A percentile compares a stretch with the other conserved stretches of the same genome.
Conservation (phyloP, 2,797 vertebrate species). For the Apogon talboti region DNA sequence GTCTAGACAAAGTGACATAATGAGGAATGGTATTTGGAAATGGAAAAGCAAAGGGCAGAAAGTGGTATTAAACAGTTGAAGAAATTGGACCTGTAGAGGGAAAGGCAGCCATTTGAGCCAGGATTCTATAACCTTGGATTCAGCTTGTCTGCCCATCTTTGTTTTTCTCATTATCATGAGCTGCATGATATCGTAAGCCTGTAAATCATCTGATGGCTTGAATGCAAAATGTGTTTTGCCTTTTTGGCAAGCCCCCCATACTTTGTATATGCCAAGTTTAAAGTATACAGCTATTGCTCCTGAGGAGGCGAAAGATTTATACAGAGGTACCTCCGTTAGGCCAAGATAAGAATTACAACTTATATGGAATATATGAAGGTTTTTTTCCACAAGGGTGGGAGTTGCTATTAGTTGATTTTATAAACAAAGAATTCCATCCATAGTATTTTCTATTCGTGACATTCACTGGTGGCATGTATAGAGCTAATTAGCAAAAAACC, state of each 20-base stretch:
- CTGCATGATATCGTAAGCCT: constrained; percentile 46
- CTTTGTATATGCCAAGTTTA: constrained; percentile 37
- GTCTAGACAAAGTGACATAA: constrained; percentile 58
- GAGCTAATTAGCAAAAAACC: constrained; percentile 54
- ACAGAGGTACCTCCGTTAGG: constrained; percentile 23
- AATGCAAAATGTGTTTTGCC: constrained; percentile 56
- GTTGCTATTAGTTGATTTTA: constrained; percentile 45
- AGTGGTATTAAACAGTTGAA: constrained; percentile 49
- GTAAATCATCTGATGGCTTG: constrained; percentile 63
- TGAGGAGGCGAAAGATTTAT: constrained; percentile 46
- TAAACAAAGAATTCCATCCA: constrained; percentile 1
- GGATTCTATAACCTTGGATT: constrained; percentile 62
- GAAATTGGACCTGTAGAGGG: constrained; percentile 33
- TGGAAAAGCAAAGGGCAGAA: constrained; percentile 50
- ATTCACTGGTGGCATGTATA: constrained; percentile 18
- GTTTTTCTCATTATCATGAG: constrained; percentile 70
- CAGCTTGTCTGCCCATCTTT: constrained; percentile 63
- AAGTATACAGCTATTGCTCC: constrained; percentile 46
- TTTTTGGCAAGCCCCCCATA: constrained; percentile 44
- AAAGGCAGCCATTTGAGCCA: constrained; percentile 13
- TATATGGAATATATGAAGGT: constrained; percentile 45
- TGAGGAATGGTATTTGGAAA: constrained; percentile 65
- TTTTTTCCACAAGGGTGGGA: constrained; percentile 49
- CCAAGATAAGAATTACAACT: constrained; percentile 62
- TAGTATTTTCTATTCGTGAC: constrained; percentile 34